Evolutionary conservation across 2,888 invertebrate genomes (phyloP).

Genomic region (Mythimna ferrago): DNA sequence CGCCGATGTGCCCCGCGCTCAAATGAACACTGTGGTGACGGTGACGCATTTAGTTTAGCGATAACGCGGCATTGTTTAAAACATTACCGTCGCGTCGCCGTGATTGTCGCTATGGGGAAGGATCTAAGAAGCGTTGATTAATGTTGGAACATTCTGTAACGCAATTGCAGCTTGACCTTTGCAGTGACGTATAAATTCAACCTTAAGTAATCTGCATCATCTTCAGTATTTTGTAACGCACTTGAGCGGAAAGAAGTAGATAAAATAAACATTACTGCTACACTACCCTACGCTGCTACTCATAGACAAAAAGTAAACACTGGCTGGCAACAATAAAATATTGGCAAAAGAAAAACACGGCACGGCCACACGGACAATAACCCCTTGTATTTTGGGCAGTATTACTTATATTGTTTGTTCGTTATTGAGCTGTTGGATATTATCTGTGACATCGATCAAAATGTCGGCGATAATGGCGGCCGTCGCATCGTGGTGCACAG

Average conservation of each 20-base stretch:
- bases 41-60: constrained; percentile 65
- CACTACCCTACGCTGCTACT: not conserved
- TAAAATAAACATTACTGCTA: constrained; percentile 3
- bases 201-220: constrained; percentile 1
- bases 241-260: not conserved
- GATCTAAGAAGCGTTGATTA: constrained; percentile 19
- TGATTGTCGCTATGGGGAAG: constrained; percentile 50
- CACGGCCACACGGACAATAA: constrained; percentile 50
- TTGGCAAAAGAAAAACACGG: constrained; percentile 56
- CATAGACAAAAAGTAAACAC: constrained; percentile 24
- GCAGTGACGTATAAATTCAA: constrained; percentile 14
- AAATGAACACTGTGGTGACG: constrained; percentile 56
- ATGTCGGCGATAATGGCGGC: constrained; percentile 51
- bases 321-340: constrained; percentile 43
- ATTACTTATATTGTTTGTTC: constrained; percentile 20
- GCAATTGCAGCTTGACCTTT: constrained; percentile 28
- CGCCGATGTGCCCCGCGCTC: constrained; percentile 58
- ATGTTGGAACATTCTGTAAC: constrained; percentile 23
- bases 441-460: constrained; percentile 57
- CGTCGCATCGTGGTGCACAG: constrained; percentile 60
- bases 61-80: constrained; percentile 63
- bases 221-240: constrained; percentile 7
- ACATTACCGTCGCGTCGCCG: constrained; percentile 43
- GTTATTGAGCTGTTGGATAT: constrained; percentile 40
- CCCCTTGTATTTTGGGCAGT: constrained; percentile 52